phyloP scores from a whole-genome alignment of 2,888 invertebrate genomes.

The Agrotis clavis region DNA sequence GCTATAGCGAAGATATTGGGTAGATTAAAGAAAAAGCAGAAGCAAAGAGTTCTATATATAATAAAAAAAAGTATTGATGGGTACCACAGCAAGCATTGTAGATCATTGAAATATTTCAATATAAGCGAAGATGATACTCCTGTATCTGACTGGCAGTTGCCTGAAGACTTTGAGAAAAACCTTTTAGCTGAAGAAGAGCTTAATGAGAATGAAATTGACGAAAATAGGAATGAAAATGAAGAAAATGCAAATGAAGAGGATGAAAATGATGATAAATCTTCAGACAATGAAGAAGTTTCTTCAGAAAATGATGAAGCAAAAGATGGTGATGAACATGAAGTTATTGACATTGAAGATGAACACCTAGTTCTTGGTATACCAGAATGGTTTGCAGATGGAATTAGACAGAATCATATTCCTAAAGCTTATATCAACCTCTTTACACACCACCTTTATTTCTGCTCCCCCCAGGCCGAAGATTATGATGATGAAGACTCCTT shows the following conservation, averaged over 20 bases:
- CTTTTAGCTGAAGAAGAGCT: conserved; percentile 56
- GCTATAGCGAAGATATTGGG: conserved; percentile 93
- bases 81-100: conserved; percentile 92
- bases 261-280: conserved; percentile 59
- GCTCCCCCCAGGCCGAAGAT: conserved; percentile 94
- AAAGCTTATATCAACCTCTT: conserved; percentile 93
- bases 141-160: conserved; percentile 56
- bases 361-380: conserved; percentile 83
- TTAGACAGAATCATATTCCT: conserved; percentile 92
- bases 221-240: not conserved
- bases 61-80: conserved; percentile 92
- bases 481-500: conserved; percentile 91
- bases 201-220: conserved; percentile 33
- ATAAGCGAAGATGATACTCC: conserved; percentile 64
- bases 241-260: conserved; percentile 30
- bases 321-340: conserved; percentile 58
- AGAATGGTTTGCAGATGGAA: conserved; percentile 92
- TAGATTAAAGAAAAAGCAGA: conserved; percentile 90
- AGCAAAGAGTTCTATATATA: conserved; percentile 89
- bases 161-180: conserved; percentile 65
- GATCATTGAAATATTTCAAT: conserved; percentile 91
- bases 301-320: conserved; percentile 67
- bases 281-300: conserved; percentile 62
- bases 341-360: conserved; percentile 57
- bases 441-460: conserved; percentile 92